Evolutionary conservation across 2,797 vertebrate species (phyloP), one percentile per base, ranked within the genome.

Genomic region (Anableps anableps): DNA sequence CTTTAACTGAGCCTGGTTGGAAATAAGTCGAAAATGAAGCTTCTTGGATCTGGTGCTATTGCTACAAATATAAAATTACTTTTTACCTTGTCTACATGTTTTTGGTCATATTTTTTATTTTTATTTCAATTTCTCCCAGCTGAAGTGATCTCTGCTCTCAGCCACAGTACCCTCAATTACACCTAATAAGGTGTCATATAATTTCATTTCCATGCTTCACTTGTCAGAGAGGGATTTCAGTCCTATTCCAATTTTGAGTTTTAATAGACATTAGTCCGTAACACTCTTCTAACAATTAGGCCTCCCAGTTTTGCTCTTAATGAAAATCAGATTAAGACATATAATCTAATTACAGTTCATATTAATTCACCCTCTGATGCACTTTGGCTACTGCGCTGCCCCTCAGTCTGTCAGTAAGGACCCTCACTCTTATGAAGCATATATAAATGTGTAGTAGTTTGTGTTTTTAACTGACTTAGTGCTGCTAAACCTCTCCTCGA

Each of bases 301-400:
- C 92, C 91, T 93, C 93, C 94, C 95, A 94, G 94, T 96, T 95
- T 94, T 94, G 88, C 92, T 94, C 93, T 95, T 96, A 96, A 96
- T 96, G 95, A 96, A 96, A 96, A 96, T 96, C 95, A 95, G 95
- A 96, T 96, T 96, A 96, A 96, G 94, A 94, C 93, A 88, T 95
- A 95, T 96, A 96, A 96, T 96, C 95, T 96, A 96, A 96, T 96
- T 96, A 96, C 92, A 94, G 91, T 94, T 95, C 85, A 93, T 95
- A 95, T 96, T 95, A 96, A 96, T 95, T 93, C 94, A 89, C 91
- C 86, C 90, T 93, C 93, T 93, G 88, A 89, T 92, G 89, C 93
- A 86, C 87, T 86, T 90, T 92, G 88, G 83, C 91, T 84, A 81
- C 85, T 73, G 86, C 84, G 78, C 86, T 80, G 88, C 89, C 90